These are phyloP conservation scores for Notarius quadriscutis DNA, from an alignment of 2,113 vertebrate genomes.

Conservation along the genomic window DNA sequence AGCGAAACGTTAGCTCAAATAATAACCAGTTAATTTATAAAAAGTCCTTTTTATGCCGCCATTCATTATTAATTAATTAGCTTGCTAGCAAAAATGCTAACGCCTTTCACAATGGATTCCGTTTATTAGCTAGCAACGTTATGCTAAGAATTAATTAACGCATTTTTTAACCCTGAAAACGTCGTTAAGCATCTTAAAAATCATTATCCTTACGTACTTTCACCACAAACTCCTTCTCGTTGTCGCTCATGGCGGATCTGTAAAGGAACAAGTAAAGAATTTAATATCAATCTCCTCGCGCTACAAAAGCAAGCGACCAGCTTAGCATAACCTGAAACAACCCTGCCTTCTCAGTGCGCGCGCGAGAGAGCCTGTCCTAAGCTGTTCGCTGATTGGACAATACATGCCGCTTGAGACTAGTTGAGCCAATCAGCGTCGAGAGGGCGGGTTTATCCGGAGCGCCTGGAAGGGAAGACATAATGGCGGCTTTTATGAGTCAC, in stretches of 20 bases:
- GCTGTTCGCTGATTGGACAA: not conserved
- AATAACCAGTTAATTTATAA: not conserved
- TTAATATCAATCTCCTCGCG: not conserved
- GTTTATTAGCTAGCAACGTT: not conserved
- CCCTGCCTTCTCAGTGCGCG: not conserved
- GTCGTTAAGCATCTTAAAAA: not conserved
- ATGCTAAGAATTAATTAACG: not conserved
- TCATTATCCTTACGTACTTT: slow-evolving; percentile 65
- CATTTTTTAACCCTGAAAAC: no score
- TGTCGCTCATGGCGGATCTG: slow-evolving; percentile 67
- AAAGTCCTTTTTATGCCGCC: no score
- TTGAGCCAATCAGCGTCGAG: not conserved
- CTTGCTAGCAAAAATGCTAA: not conserved
- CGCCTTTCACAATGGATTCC: not conserved
- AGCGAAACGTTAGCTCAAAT: not conserved
- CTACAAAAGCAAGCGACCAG: not conserved
- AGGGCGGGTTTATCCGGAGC: not conserved
- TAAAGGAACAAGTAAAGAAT: not conserved
- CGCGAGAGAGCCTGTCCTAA: not conserved
- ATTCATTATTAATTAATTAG: not conserved
- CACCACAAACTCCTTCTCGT: slow-evolving; percentile 63
- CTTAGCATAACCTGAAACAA: not conserved
- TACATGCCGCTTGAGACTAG: not conserved
- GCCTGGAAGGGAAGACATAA: not conserved
- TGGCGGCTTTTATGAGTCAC: not conserved